Conservation (phyloP, 2,888 invertebrate species). For the Andrena praecox region DNA sequence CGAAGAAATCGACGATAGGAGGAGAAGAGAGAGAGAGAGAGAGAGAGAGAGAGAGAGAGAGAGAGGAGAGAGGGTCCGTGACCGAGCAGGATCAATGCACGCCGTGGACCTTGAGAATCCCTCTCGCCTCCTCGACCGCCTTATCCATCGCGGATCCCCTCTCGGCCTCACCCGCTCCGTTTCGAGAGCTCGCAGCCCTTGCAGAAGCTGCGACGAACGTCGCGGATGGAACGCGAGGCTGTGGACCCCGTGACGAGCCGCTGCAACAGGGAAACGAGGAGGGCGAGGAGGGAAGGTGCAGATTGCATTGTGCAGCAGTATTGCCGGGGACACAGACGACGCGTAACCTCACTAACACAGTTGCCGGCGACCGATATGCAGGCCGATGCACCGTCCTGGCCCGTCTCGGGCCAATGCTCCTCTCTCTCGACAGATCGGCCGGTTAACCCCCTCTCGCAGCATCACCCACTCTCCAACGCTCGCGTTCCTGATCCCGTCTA, state of each 20-base stretch:
- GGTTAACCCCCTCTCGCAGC: slow-evolving; percentile 5
- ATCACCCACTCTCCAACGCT: background rate
- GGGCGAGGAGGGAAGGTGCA: slow-evolving; percentile 39
- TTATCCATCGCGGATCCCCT: slow-evolving; percentile 50
- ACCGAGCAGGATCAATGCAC: slow-evolving; percentile 84
- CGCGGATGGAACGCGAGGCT: slow-evolving; percentile 43
- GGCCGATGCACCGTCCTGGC: slow-evolving; percentile 72
- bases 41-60: slow-evolving; percentile 53
- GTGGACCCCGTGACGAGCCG: slow-evolving; percentile 40
- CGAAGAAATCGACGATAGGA: slow-evolving; percentile 42
- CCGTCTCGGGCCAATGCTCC: slow-evolving; percentile 72
- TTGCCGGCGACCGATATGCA: slow-evolving; percentile 67
- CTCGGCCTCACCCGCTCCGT: slow-evolving; percentile 36
- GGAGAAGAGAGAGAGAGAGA: slow-evolving; percentile 4
- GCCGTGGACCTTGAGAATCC: slow-evolving; percentile 83
- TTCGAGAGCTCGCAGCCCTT: slow-evolving; percentile 47
- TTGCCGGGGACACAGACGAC: slow-evolving; percentile 62
- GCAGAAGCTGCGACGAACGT: slow-evolving; percentile 56
- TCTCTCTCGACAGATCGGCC: slow-evolving; percentile 43
- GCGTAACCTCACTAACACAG: slow-evolving; percentile 67
- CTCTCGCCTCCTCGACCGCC: slow-evolving; percentile 47
- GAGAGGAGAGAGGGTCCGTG: slow-evolving; percentile 80
- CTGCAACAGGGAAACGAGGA: background rate
- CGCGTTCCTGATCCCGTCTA: background rate
- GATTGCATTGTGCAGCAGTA: slow-evolving; percentile 71